These are phyloP conservation scores for Prunella fulvescens DNA, from an alignment of 2,113 vertebrate species.

Conservation along the genomic window DNA sequence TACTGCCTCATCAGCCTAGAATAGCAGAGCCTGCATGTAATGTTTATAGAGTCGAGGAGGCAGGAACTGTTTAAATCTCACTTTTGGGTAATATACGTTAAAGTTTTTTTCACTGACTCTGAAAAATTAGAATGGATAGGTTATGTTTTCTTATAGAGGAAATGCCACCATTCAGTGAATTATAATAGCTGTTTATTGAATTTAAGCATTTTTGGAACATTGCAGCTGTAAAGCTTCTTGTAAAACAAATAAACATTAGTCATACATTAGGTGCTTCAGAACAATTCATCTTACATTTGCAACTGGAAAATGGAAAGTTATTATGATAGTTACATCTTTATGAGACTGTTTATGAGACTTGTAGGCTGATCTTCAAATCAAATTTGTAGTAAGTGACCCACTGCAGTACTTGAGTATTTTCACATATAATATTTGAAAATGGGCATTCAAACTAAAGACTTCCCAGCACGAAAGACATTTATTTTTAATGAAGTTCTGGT, in stretches of 20 bases:
- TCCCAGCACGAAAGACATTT: constrained; percentile 9
- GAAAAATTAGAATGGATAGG: constrained; percentile 49
- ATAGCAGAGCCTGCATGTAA: not conserved
- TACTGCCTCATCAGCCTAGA: not conserved
- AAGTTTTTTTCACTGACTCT: constrained; percentile 34
- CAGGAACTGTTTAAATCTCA: constrained; percentile 39
- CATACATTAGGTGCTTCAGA: constrained; percentile 51
- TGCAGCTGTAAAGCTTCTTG: constrained; percentile 26
- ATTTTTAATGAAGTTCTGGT: constrained; percentile 35
- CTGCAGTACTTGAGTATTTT: constrained; percentile 1
- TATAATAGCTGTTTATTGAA: constrained; percentile 56
- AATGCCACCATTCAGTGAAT: constrained; percentile 46
- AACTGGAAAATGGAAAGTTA: constrained; percentile 44
- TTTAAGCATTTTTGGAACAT: constrained; percentile 54
- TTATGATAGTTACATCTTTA: constrained; percentile 55
- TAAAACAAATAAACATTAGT: constrained; percentile 52
- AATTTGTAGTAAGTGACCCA: constrained; percentile 40
- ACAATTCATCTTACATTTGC: constrained; percentile 25
- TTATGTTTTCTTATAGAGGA: constrained; percentile 32
- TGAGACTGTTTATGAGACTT: constrained; percentile 35
- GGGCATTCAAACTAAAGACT: not conserved
- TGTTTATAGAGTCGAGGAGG: not conserved
- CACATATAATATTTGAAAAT: not conserved
- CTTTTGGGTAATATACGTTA: constrained; percentile 16
- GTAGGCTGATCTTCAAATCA: constrained; percentile 53